Percentiles rank a stretch among this genome's conserved stretches.
Conservation (phyloP, 2,797 vertebrate species). For the Alectoris magna region DNA sequence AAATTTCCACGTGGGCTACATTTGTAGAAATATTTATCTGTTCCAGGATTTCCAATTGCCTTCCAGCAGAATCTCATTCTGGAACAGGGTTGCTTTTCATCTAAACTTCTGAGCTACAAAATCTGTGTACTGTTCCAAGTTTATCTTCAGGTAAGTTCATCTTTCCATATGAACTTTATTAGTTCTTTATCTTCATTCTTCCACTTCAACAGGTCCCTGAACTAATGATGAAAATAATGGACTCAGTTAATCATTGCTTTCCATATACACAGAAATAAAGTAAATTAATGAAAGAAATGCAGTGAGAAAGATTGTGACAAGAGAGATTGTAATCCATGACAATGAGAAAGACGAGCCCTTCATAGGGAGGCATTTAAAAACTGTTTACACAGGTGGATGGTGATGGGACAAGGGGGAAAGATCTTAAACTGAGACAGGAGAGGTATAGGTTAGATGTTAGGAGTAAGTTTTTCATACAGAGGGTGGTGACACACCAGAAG, state of each 20-base stretch:
- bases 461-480: no score
- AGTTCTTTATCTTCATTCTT: background rate
- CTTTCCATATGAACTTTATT: background rate
- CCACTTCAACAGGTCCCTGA: background rate
- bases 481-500: no score
- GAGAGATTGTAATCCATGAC: background rate
- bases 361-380: no score
- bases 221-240: background rate
- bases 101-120: background rate
- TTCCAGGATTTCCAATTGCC: background rate
- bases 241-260: background rate
- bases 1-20: background rate
- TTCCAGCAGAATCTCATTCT: background rate
- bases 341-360: background rate
- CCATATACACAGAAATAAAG: background rate
- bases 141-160: background rate
- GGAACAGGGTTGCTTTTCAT: background rate
- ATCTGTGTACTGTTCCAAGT: background rate
- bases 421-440: no score
- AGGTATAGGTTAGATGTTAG: no score
- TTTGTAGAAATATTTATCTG: background rate
- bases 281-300: background rate
- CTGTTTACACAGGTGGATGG: no score
- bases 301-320: background rate
- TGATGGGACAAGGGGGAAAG: no score